phyloP scores from a whole-genome alignment of 2,888 invertebrate genomes.

The Seira musarum region DNA sequence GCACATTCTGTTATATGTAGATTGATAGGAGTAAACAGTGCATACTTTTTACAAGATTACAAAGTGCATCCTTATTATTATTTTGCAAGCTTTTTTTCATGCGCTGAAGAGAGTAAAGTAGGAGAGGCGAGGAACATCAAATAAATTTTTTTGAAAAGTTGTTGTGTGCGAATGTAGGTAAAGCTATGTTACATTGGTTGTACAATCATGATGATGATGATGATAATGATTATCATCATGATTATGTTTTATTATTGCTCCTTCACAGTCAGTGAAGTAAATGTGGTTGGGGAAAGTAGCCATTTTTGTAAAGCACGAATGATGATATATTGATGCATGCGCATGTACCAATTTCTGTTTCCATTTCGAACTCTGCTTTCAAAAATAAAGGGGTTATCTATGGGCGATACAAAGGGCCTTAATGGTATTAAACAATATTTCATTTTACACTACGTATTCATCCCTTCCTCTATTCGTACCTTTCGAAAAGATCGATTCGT shows the following conservation, averaged over 20 bases:
- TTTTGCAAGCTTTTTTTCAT: constrained; percentile 10
- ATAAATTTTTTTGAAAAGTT: background rate
- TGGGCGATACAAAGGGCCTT: background rate
- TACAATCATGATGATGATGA: constrained; percentile 3
- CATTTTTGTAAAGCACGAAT: constrained; percentile 35
- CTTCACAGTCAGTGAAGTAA: constrained; percentile 35
- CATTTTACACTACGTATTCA: too few species aligned
- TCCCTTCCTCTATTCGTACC: background rate
- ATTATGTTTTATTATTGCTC: constrained; percentile 12
- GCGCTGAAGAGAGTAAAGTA: background rate
- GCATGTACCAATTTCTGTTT: constrained; percentile 7
- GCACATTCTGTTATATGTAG: background rate
- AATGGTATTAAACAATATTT: background rate
- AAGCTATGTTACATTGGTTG: constrained; percentile 1
- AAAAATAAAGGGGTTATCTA: constrained; percentile 10
- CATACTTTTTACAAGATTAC: constrained; percentile 3
- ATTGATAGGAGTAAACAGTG: background rate
- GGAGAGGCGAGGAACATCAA: background rate
- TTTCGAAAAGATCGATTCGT: background rate
- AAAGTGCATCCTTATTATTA: background rate
- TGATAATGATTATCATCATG: background rate
- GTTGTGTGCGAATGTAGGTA: background rate
- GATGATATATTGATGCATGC: too few species aligned
- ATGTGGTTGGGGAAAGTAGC: constrained; percentile 57
- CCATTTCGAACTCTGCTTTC: background rate